These are phyloP conservation scores for Drosophila asahinai DNA, from an alignment of 1,140 invertebrate species.

Conservation along the genomic window DNA sequence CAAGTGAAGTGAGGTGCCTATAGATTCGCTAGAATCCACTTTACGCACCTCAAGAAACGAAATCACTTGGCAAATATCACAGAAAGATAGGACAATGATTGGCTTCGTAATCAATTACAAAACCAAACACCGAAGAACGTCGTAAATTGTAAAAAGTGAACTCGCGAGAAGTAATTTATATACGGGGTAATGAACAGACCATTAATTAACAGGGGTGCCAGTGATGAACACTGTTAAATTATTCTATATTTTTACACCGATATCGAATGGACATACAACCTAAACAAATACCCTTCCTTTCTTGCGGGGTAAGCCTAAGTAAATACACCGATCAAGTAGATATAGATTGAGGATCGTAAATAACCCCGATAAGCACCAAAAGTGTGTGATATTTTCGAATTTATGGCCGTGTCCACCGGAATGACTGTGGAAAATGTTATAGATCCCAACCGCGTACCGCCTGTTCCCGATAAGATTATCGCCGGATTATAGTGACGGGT, in stretches of 20 bases:
- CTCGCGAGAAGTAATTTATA: background rate
- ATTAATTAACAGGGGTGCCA: background rate
- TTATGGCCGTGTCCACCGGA: constrained; percentile 27
- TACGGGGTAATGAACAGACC: background rate
- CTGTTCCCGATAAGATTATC: constrained; percentile 46
- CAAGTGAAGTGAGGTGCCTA: constrained; percentile 8
- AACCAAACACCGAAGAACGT: constrained; percentile 8
- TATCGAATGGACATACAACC: background rate
- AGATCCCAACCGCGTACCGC: constrained; percentile 15
- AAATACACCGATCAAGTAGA: constrained; percentile 3
- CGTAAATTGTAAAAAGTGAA: background rate
- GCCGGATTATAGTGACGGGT: constrained; percentile 30
- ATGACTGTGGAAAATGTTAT: constrained; percentile 42
- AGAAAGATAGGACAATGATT: constrained; percentile 20
- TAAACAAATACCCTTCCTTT: background rate
- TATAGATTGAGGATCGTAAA: constrained; percentile 35
- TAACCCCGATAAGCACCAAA: constrained; percentile 42
- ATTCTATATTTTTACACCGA: background rate
- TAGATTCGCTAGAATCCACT: constrained; percentile 7
- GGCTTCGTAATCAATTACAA: constrained; percentile 5
- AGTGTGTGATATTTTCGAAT: constrained; percentile 35
- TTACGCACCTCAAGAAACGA: constrained; percentile 2
- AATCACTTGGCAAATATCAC: constrained; percentile 5
- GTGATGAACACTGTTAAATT: background rate
- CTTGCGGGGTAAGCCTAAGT: background rate